Conservation (phyloP, 2,888 invertebrate genomes). For the Oscheius myriophilus region DNA sequence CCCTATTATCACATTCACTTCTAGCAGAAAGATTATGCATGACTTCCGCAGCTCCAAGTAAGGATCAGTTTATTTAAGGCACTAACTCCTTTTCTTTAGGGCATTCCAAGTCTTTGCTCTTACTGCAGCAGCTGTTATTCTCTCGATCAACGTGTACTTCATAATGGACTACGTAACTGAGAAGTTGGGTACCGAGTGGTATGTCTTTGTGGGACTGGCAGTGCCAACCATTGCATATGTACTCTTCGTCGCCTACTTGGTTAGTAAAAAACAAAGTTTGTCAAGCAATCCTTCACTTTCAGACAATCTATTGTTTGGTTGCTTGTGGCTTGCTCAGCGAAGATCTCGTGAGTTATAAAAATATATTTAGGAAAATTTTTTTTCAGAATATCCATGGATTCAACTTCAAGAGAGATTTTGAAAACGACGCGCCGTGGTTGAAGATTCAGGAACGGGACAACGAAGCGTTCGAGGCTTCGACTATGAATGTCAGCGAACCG, state of each 20-base stretch:
- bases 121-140: constrained; percentile 79
- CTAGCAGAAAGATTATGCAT: constrained; percentile 83
- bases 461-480: constrained; percentile 17
- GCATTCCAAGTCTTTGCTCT: constrained; percentile 79
- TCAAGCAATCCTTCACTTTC: constrained; percentile 13
- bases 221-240: constrained; percentile 79
- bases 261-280: constrained; percentile 69
- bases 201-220: constrained; percentile 73
- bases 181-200: constrained; percentile 70
- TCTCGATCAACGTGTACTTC: constrained; percentile 84
- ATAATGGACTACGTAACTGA: constrained; percentile 77
- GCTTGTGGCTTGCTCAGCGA: constrained; percentile 49
- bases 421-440: constrained; percentile 31
- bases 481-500: background rate
- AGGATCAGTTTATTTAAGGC: background rate
- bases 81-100: constrained; percentile 44
- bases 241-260: constrained; percentile 81
- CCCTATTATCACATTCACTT: constrained; percentile 87
- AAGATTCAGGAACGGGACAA: constrained; percentile 8
- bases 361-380: constrained; percentile 1
- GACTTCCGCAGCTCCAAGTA: constrained; percentile 84
- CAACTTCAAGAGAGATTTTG: constrained; percentile 19
- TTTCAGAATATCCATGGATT: constrained; percentile 26
- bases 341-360: constrained; percentile 17
- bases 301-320: constrained; percentile 51